Conservation (phyloP, 1,140 invertebrate species). For the Drosophila baimaii region DNA sequence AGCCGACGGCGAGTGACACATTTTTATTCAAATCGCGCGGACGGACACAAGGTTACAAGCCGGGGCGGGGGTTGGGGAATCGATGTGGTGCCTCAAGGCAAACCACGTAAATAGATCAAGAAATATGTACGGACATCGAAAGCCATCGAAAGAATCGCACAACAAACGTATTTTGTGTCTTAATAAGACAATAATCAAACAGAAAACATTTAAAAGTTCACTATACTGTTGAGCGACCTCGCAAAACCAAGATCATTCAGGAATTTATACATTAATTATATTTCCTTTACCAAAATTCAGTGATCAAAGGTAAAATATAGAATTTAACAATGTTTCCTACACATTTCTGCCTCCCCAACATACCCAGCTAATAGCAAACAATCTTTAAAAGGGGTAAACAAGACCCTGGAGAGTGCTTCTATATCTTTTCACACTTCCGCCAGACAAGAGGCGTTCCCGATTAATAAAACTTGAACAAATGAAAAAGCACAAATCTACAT, state of each 20-base stretch:
- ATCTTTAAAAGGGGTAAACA: constrained; percentile 19
- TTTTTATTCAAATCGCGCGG: constrained; percentile 67
- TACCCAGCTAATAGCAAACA: neutral
- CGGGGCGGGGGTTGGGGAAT: constrained; percentile 2
- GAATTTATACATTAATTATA: neutral
- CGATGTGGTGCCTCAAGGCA: constrained; percentile 49
- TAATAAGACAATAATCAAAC: neutral
- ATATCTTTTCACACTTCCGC: constrained; percentile 44
- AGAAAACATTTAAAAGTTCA: neutral
- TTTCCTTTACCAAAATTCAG: too few species aligned
- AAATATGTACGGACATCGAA: constrained; percentile 1
- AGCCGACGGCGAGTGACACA: constrained; percentile 37
- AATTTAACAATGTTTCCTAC: neutral
- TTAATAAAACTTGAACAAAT: constrained; percentile 38
- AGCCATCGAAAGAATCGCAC: constrained; percentile 18
- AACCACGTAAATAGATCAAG: constrained; percentile 63
- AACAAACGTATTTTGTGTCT: constrained; percentile 3
- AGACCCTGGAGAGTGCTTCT: constrained; percentile 17
- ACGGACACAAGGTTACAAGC: constrained; percentile 46
- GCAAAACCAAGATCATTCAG: neutral
- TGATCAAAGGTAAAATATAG: too few species aligned
- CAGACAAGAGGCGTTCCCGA: constrained; percentile 21
- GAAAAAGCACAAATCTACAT: constrained; percentile 42
- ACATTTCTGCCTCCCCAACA: too few species aligned
- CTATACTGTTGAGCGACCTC: neutral